Percentiles rank a stretch among this genome's conserved stretches.
Evolutionary conservation across 2,888 invertebrate species (phyloP).

Genomic region (Hecatera dysodea): DNA sequence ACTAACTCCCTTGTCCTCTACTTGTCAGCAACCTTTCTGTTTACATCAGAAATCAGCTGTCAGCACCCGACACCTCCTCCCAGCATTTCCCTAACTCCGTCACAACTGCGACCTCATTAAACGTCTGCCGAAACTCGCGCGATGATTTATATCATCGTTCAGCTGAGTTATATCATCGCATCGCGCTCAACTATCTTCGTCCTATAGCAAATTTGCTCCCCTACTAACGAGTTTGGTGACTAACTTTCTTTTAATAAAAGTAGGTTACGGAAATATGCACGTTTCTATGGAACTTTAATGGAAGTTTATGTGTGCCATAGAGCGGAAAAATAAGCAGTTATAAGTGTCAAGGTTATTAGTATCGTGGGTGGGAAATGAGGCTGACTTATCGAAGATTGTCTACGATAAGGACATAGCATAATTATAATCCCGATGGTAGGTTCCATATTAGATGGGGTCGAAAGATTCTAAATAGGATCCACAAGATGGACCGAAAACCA

Average conservation of each 20-base stretch:
- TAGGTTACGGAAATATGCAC: constrained; percentile 26
- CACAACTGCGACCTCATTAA: constrained; percentile 46
- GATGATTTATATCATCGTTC: constrained; percentile 54
- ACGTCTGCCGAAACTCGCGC: constrained; percentile 46
- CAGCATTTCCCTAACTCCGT: constrained; percentile 19
- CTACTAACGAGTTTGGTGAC: constrained; percentile 44
- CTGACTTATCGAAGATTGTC: background rate
- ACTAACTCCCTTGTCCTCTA: background rate
- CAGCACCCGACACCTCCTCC: background rate
- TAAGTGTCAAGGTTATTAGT: constrained; percentile 14
- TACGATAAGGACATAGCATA: too few relatives aligned
- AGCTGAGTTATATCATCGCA: constrained; percentile 53
- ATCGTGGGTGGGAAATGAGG: background rate
- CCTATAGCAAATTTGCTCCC: constrained; percentile 44
- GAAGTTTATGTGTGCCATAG: background rate
- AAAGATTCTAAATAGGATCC: too few relatives aligned
- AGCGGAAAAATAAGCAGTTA: background rate
- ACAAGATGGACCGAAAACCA: too few relatives aligned
- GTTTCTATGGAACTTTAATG: constrained; percentile 17
- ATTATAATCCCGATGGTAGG: too few relatives aligned
- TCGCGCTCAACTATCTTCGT: constrained; percentile 51
- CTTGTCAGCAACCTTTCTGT: background rate
- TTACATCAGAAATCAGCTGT: background rate
- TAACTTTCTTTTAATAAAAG: constrained; percentile 39
- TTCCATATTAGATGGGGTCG: too few relatives aligned